Evolutionary conservation across 2,113 vertebrate species (phyloP), one percentile per base, ranked within the genome.

Genomic region (Nettapus auritus): DNA sequence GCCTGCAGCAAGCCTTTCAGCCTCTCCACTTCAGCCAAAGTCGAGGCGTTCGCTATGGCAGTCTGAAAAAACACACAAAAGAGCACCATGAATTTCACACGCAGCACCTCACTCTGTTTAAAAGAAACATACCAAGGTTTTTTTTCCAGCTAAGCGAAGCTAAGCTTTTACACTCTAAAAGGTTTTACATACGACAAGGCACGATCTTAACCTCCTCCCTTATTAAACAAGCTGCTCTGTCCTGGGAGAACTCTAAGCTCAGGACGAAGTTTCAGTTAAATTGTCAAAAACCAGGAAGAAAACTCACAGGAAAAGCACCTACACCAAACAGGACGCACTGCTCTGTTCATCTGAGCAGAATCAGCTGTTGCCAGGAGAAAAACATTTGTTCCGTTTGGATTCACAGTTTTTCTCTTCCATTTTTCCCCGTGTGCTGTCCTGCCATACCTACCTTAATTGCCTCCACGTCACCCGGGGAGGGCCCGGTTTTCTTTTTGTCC

Each of bases 1-100:
- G 99, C 98, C 97, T 99, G 99, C 42, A 99, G 97, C 94, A 99
- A 97, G 6, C 99, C 99, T 33, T 99, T 99, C 83, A 99, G 97
- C 86, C 99, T 94, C 93, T 99, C 99, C 95, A 99, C 99, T 95
- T 99, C 99, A 1, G 99, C 99, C 97, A 99, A 63, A 0, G 99
- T 99, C 0, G 99, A 98, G 1, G 99, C 99, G 6, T 99, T 99
- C 3, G 99, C 99, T 29, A 99, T 99, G 29, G 99, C 99, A 36
- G 98, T 98, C 99, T 99, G 80, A 11, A 95, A 67, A 70, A 88
- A 56, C n/a, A n/a, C n/a, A 34, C 17, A 88, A 28, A 89, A 80
- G 36, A 78, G 17, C 40, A 53, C 0, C 0, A n/a, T 77, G 6
- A 67, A 60, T 36, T 57, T 17, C 25, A 68, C 31, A 6, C 23